Evolutionary conservation across 2,888 invertebrate genomes (phyloP).

Genomic region (Dicranocentrus wangi): DNA sequence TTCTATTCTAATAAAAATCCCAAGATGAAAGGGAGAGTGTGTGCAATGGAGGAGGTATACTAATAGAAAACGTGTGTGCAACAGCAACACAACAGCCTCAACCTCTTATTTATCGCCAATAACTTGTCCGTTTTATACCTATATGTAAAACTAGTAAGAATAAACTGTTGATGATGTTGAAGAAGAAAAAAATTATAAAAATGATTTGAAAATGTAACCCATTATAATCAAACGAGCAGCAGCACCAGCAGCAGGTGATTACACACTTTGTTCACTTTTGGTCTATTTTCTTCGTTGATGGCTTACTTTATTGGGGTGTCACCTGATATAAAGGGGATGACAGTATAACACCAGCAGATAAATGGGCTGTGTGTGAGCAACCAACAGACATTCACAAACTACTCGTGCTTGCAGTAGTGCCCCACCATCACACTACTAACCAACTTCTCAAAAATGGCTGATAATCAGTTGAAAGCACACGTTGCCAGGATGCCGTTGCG

Average conservation of each 20-base stretch:
- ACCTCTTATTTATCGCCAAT: not conserved
- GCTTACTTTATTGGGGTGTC: constrained; percentile 42
- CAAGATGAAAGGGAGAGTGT: constrained; percentile 27
- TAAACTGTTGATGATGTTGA: not conserved
- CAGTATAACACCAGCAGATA: constrained; percentile 36
- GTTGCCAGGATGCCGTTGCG: too few species aligned
- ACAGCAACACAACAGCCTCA: not conserved
- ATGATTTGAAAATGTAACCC: not conserved
- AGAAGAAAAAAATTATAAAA: not conserved
- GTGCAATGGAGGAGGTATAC: too few species aligned
- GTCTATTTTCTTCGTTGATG: constrained; percentile 26
- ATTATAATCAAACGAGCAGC: constrained; percentile 4
- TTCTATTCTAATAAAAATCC: constrained; percentile 1
- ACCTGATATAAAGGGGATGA: constrained; percentile 28
- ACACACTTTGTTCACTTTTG: constrained; percentile 27
- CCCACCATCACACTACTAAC: not conserved
- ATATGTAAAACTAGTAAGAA: not conserved
- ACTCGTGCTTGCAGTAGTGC: not conserved
- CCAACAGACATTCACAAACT: constrained; percentile 3
- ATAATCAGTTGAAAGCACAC: too few species aligned
- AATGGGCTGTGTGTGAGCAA: constrained; percentile 32
- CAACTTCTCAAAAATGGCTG: too few species aligned
- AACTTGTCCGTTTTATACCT: not conserved
- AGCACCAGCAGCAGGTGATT: constrained; percentile 7
- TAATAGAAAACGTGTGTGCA: constrained; percentile 23